Evolutionary conservation across 1,140 invertebrate genomes (phyloP), one percentile per base, ranked within the genome.

Genomic region (Drosophila neocordata): DNA sequence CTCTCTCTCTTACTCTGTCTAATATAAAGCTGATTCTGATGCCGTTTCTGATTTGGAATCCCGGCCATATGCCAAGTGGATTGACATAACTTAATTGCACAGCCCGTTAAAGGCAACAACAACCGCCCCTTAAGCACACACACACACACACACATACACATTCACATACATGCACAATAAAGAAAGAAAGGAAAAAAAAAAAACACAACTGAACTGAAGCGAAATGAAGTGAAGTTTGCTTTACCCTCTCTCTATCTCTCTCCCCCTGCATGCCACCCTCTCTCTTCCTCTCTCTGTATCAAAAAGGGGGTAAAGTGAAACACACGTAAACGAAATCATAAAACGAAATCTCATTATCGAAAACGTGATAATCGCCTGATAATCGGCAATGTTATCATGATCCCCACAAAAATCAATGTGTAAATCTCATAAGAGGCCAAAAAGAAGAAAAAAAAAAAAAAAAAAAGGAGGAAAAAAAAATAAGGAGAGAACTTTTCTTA

Each of bases 311-410:
- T 73, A 69, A 31, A 48, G 18, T 48, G 41, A 48, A 48, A 48
- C 41, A 48, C 41, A 48, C 41, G 15, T 48, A 48, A 48, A 48
- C 41, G 41, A 48, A 48, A 48, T 48, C 41, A 48, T 48, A 87
- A 73, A 88, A 70, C 68, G 75, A 87, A 85, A 85, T 85, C 82
- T 71, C 78, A 82, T 85, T 88, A 87, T 78, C 71, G 83, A 87
- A 71, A 88, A 85, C 83, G 82, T 80, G 74, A 82, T 85, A 85
- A 87, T 87, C 82, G 79, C 65, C 70, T 82, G 79, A 82, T 87
- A 87, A 87, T 88, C 82, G 77, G 83, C 70, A 80, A 85, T 85
- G 81, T 85, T 81, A 75, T 80, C 66, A 64, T 69, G 51, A 75
- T 62, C 71, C 60, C 24, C 60, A 48, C 31, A 9, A 44, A 13